Percentiles rank a stretch among this genome's conserved stretches.
Evolutionary conservation across 1,140 invertebrate genomes (phyloP).

Genomic region (Drosophila teissieri): DNA sequence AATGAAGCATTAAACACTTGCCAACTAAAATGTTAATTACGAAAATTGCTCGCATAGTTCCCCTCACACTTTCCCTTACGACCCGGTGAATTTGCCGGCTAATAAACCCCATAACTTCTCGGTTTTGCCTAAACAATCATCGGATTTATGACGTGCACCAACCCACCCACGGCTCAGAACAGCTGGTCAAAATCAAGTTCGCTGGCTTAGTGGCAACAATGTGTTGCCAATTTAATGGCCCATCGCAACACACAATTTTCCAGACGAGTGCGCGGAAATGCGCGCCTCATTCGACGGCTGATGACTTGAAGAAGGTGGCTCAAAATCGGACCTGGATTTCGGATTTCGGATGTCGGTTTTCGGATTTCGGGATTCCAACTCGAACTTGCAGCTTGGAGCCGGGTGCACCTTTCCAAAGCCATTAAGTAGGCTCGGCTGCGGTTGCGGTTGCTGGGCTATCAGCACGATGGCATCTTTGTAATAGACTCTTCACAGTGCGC

Average conservation of each 20-base stretch:
- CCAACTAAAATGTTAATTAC: constrained; percentile 16
- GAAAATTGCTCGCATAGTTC: constrained; percentile 1
- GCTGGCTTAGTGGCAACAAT: constrained; percentile 53
- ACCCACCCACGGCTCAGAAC: constrained; percentile 10
- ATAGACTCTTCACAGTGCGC: constrained; percentile 75
- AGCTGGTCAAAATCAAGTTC: constrained; percentile 21
- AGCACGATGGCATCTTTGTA: constrained; percentile 77
- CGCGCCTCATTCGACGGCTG: constrained; percentile 48
- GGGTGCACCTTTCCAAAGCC: constrained; percentile 64
- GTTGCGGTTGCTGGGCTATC: constrained; percentile 51
- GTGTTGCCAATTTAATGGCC: constrained; percentile 74
- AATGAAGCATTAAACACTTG: background rate
- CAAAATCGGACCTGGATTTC: constrained; percentile 14
- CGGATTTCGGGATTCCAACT: background rate
- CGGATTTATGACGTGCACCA: constrained; percentile 19
- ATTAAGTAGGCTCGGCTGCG: constrained; percentile 49
- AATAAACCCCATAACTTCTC: constrained; percentile 30
- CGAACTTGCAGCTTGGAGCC: constrained; percentile 5
- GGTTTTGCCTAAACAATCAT: constrained; percentile 18
- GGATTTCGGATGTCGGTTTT: background rate
- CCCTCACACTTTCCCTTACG: background rate
- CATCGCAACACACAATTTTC: constrained; percentile 62
- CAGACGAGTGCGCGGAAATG: constrained; percentile 51
- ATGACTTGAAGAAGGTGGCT: constrained; percentile 13
- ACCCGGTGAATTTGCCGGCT: constrained; percentile 2